Evolutionary conservation across 2,113 vertebrate genomes (phyloP).

Genomic region (Setophaga coronata): DNA sequence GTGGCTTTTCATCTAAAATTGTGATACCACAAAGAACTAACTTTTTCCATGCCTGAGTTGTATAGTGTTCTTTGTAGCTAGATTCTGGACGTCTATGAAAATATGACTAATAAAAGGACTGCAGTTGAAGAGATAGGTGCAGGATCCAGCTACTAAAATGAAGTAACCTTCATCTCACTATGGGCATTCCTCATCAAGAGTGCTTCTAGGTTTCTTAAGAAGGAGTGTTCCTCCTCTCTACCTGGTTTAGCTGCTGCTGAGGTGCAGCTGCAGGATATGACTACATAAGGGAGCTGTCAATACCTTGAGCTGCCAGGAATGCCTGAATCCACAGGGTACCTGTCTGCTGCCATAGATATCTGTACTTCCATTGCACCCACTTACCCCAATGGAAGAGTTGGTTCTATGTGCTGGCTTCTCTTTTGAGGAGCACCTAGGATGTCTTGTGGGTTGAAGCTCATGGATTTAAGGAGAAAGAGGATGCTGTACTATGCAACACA

Average conservation of each 20-base stretch:
- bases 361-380: neutral
- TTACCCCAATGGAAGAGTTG: neutral
- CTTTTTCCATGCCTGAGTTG: slow-evolving; percentile 13
- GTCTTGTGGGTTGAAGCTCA: neutral
- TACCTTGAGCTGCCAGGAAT: neutral
- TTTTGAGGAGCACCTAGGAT: neutral
- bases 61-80: neutral
- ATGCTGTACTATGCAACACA: neutral
- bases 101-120: slow-evolving; percentile 30
- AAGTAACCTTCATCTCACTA: neutral
- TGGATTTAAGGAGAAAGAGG: neutral
- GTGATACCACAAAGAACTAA: neutral
- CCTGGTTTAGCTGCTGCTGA: neutral
- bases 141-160: neutral
- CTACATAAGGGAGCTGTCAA: neutral
- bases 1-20: slow-evolving; percentile 37
- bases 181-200: neutral
- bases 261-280: neutral
- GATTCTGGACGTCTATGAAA: neutral
- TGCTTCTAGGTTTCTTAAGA: neutral
- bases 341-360: neutral
- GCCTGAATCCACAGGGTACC: neutral
- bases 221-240: neutral
- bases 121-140: neutral
- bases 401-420: neutral